Evolutionary conservation across 2,888 invertebrate genomes (phyloP).

Genomic region (Morpho achilles): DNA sequence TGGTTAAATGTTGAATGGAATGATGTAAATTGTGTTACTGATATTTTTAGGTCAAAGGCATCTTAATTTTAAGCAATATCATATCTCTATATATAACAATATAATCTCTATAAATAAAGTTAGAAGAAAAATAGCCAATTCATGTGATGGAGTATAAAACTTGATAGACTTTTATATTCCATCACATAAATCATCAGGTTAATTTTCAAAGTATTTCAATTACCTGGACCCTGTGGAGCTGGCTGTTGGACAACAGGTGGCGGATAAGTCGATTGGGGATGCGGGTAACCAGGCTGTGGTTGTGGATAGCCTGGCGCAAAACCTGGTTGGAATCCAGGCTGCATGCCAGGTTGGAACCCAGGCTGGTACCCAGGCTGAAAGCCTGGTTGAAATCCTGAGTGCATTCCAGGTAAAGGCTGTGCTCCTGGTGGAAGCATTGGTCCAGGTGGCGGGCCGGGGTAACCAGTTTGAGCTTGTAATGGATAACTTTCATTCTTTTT

Average conservation of each 20-base stretch:
- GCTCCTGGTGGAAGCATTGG: constrained; percentile 53
- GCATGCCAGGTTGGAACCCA: constrained; percentile 47
- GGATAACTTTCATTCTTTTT: constrained; percentile 51
- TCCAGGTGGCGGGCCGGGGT: constrained; percentile 46
- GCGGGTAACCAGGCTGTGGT: constrained; percentile 38
- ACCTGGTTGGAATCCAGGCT: constrained; percentile 41
- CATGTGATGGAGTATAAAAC: no score
- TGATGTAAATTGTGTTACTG: no score
- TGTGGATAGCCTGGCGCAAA: constrained; percentile 43
- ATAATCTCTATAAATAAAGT: no score
- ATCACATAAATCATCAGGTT: no score
- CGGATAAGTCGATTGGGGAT: constrained; percentile 27
- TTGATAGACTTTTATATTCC: no score
- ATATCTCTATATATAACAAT: no score
- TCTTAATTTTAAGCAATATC: no score
- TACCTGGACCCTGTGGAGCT: constrained; percentile 50
- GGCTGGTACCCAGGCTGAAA: constrained; percentile 56
- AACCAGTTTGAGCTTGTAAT: constrained; percentile 49
- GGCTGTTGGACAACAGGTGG: constrained; percentile 54
- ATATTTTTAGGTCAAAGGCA: no score
- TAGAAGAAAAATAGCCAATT: no score
- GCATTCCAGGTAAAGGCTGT: constrained; percentile 61
- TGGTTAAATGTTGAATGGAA: no score
- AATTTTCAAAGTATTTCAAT: not conserved
- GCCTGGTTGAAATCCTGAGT: constrained; percentile 59